phyloP scores from a whole-genome alignment of 2,888 invertebrate genomes.

The Dioctria rufipes region DNA sequence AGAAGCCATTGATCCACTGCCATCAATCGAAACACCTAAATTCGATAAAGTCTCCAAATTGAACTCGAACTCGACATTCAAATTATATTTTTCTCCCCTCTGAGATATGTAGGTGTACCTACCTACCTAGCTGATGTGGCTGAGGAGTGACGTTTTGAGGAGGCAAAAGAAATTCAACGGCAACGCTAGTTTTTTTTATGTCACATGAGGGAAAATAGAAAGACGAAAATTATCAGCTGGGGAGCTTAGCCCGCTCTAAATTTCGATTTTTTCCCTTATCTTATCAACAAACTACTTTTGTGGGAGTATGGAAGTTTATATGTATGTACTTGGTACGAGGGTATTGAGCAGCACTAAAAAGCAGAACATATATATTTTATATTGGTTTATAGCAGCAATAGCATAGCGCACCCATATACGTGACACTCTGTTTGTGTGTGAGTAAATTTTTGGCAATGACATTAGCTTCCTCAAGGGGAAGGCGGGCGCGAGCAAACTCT shows the following conservation, averaged over 20 bases:
- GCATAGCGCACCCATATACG: too few relatives aligned
- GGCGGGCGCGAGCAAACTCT: background rate
- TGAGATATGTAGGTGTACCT: background rate
- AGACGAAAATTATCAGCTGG: slow-evolving; percentile 7
- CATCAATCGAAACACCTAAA: background rate
- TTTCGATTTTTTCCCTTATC: slow-evolving; percentile 14
- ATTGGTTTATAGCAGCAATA: too few relatives aligned
- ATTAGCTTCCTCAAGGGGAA: slow-evolving; percentile 33
- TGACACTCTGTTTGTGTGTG: background rate
- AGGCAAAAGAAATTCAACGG: background rate
- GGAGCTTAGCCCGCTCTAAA: background rate
- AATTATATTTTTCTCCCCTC: background rate
- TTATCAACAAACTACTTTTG: background rate
- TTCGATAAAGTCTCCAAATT: background rate
- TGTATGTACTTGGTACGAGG: too few relatives aligned
- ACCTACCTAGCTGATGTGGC: too few relatives aligned
- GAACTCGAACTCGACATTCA: slow-evolving; percentile 13
- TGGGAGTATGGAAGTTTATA: too few relatives aligned
- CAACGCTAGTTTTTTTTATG: background rate
- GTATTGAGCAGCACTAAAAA: too few relatives aligned
- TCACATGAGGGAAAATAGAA: background rate
- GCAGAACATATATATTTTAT: too few relatives aligned
- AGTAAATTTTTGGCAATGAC: slow-evolving; percentile 44
- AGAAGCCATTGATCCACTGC: slow-evolving; percentile 5
- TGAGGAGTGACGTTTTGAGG: background rate